Base-by-base conservation (phyloP, 2,888 invertebrate species). In the Toxonevra muliebris region DNA sequence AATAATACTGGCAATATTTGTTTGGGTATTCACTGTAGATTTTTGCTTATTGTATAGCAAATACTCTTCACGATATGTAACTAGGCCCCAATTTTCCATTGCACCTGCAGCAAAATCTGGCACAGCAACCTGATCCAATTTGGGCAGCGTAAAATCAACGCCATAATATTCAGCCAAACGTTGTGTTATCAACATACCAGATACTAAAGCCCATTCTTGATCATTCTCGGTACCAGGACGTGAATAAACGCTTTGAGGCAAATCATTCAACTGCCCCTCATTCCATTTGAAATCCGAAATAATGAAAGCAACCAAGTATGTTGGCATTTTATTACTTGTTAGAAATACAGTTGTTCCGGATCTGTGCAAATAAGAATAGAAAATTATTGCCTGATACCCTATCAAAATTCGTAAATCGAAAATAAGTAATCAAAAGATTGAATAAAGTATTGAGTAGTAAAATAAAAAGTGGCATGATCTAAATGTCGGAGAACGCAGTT, bases 61-160 rank as follows among this genome's bases (percentile, higher is more conserved):
- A 68, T 80, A 80, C 63, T 81, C 79, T 73, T 85, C 85, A 2
- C 84, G 80, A 62, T 85, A 85, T 2, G 93, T 93, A 42, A 94
- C 91, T 53, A 96, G 84, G 7, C 96, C 96, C 96, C 96, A 96
- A 81, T 96, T 97, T 81, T 97, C 96, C 95, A 96, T 96, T 48
- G 95, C 96, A 19, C 92, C 92, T 71, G 92, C 91, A 40, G 90
- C 88, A 78, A 95, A 95, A 76, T 95, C 93, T 0, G 95, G 93
- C 11, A 96, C 89, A 0, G 94, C 94, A 1, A 92, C 92, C 91
- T 96, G 93, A 81, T 97, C 96, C 76, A 94, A 88, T 85, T 96
- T 95, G 0, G 92, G 90, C 19, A 95, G 78, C 0, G 92, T 90
- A 76, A 92, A 96, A 17, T 89, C 85, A 30, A 93, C 90, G 69